Base-by-base conservation (phyloP, 1,140 invertebrate genomes). In the Gryon sp. region DNA sequence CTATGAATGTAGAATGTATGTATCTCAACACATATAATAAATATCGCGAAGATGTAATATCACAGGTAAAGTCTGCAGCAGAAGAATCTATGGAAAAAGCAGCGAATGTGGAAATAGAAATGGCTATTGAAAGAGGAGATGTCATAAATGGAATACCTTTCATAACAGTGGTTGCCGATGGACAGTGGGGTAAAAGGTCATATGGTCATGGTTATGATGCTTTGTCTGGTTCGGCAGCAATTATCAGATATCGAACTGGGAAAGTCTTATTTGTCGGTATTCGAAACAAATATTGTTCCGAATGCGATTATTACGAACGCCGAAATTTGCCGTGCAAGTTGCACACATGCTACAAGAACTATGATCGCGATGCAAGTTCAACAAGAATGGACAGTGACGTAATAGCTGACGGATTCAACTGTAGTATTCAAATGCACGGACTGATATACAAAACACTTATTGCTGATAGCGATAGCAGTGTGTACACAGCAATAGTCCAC, bases 361-460 rank as follows among this genome's bases (percentile, higher is more conserved):
- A 76, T 65, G 38, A 63, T 26, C n/a, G 40, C 8, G 38, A 46
- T 1, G 12, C 15, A 43, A 63, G 46, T 11, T 87, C 87, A 0
- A 85, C 84, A 2, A 70, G 74, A 1, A 90, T 90, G 89, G 87
- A 90, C 63, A 48, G 82, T 14, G 78, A 81, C 36, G 83, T 85
- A 8, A 82, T 90, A 19, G 48, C 86, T 26, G 77, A 89, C 81
- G 82, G 89, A 36, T 86, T 87, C 74, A 52, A 78, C 48, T 1
- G 32, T 46, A 83, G 83, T 18, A 38, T 82, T 55, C 16, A 78
- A 55, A 81, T 78, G 50, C 69, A 89, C 72, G 78, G 82, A 2
- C 0, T 89, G 1, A 81, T 84, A 24, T 89, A 59, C 68, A 79
- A 72, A 19, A 60, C 41, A n/a, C 16, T 90, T 3, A 82, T 90